Evolutionary conservation across 2,113 vertebrate species (phyloP), one percentile per base, ranked within the genome.

Genomic region (Theristicus caerulescens): DNA sequence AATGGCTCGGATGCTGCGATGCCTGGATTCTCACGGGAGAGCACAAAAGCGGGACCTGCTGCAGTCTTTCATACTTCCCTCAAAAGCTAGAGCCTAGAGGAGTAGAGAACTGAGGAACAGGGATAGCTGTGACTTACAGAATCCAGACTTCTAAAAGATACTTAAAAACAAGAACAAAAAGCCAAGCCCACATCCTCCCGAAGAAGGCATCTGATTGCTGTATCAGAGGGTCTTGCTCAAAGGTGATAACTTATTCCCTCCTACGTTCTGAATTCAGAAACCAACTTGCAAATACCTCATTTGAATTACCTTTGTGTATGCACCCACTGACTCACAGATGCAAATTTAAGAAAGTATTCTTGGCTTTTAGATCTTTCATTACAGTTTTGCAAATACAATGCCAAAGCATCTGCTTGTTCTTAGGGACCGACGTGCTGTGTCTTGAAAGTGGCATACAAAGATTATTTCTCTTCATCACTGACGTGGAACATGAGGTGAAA

Each of bases 401-500:
- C 32, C 36, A 73, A 44, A 54, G 58, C 34, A 42, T 17, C 54
- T 22, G n/a, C 44, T n/a, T 8, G 24, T 46, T 54, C 82, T 31
- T 10, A 34, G 29, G 70, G 49, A 51, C 49, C 42, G 5, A 9
- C 1, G 5, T 8, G 2, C 25, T 9, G 10, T 18, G 52, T 10
- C 61, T 32, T 16, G 12, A 10, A 27, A 40, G 18, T 1, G 14
- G 52, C n/a, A 46, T 3, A 8, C 3, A 14, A 32, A 58, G 26
- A 47, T 14, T 8, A 4, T 16, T 27, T 12, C 31, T 61, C 58
- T 40, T 26, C 36, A n/a, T 13, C 34, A 11, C 32, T 8, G 16
- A 25, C 0, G 11, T 7, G 31, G 42, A n/a, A 46, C 8, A 2
- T 0, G 4, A 32, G 76, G 17, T 24, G 51, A n/a, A 5, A 22